These are phyloP conservation scores for Sprattus sprattus DNA, from an alignment of 2,113 vertebrate species.

Conservation along the genomic window DNA sequence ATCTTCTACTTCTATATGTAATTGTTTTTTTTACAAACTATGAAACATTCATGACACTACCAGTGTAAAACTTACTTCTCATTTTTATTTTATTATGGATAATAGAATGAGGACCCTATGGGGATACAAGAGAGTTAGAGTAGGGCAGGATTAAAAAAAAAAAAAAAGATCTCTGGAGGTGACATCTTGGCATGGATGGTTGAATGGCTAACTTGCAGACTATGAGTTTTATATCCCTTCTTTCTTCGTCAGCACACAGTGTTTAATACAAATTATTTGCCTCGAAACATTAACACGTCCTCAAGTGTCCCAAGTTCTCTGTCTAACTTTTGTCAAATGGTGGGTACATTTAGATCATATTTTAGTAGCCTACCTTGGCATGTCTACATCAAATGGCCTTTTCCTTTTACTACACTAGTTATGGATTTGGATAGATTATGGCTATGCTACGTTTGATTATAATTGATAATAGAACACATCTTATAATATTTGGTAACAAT, in stretches of 20 bases:
- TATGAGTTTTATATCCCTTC: not conserved
- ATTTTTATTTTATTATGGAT: too few species aligned
- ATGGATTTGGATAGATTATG: not conserved
- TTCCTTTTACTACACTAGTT: not conserved
- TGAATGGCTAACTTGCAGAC: not conserved
- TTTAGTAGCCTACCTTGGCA: not conserved
- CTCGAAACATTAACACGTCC: not conserved
- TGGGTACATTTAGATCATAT: not conserved
- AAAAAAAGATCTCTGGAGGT: not conserved
- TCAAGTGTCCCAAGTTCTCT: not conserved
- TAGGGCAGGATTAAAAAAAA: not conserved
- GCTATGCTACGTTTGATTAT: not conserved
- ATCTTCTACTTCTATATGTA: not conserved
- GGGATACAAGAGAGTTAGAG: not conserved
- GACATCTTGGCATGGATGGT: not conserved
- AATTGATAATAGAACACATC: not conserved
- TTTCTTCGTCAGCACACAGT: not conserved
- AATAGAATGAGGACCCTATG: too few species aligned
- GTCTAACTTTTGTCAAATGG: not conserved
- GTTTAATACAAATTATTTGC: not conserved
- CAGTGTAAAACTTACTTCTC: too few species aligned
- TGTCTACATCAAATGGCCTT: not conserved
- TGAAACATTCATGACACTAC: not conserved
- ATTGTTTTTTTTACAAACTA: not conserved
- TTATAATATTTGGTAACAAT: not conserved